Percentiles rank a stretch among this genome's conserved stretches.
These are phyloP conservation scores for Andrena hattorfiana DNA, from an alignment of 2,888 invertebrate genomes.

Conservation along the genomic window DNA sequence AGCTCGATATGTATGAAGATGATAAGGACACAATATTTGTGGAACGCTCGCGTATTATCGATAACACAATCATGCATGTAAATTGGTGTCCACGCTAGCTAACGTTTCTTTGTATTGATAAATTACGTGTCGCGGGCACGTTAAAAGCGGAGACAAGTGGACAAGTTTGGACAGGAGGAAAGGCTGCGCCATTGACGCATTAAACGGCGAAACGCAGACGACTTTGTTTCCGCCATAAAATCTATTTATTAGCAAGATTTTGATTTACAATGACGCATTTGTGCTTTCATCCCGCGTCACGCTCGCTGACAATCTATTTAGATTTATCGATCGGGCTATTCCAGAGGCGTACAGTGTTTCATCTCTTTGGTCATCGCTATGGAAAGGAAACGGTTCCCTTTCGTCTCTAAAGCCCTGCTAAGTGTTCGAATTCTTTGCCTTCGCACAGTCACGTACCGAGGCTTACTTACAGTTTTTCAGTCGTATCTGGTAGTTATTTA, in stretches of 20 bases:
- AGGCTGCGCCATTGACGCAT: constrained; percentile 4
- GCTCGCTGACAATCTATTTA: neutral
- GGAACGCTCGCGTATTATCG: neutral
- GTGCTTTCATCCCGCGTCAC: neutral
- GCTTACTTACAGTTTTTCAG: too few relatives aligned
- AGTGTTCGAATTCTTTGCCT: neutral
- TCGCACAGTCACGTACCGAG: too few relatives aligned
- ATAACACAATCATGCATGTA: constrained; percentile 26
- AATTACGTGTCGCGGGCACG: constrained; percentile 24
- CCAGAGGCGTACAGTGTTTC: neutral
- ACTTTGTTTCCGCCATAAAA: constrained; percentile 9
- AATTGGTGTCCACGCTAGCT: constrained; percentile 39
- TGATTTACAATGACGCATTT: constrained; percentile 50
- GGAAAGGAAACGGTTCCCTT: neutral
- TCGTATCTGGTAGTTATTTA: too few relatives aligned
- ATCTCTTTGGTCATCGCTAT: constrained; percentile 12
- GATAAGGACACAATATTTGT: constrained; percentile 18
- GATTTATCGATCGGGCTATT: neutral
- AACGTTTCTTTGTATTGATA: constrained; percentile 31
- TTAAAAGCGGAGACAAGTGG: neutral
- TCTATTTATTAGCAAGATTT: constrained; percentile 52
- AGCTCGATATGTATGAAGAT: neutral
- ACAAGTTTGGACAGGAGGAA: neutral
- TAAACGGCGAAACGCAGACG: constrained; percentile 3
- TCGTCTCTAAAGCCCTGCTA: neutral